phyloP scores from a whole-genome alignment of 2,113 vertebrate genomes.

The Calyptomena viridis region DNA sequence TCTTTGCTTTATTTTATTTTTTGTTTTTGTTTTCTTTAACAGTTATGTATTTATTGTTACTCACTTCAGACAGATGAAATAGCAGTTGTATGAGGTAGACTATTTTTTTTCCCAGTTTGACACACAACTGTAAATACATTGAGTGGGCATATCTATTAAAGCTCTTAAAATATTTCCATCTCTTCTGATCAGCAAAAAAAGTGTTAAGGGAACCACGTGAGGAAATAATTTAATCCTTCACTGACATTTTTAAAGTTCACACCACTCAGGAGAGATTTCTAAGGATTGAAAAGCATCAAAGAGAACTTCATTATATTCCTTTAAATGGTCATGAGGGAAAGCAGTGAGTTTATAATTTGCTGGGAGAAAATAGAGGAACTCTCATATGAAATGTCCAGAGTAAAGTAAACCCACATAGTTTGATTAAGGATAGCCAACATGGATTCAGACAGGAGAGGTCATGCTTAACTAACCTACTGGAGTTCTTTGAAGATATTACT shows the following conservation, averaged over 20 bases:
- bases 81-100: background rate
- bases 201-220: background rate
- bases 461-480: background rate
- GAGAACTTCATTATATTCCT: constrained; percentile 8
- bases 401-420: background rate
- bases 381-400: background rate
- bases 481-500: constrained; percentile 17
- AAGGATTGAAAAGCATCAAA: background rate
- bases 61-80: background rate
- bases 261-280: background rate
- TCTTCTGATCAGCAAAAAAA: background rate
- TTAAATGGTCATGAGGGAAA: constrained; percentile 38
- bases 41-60: background rate
- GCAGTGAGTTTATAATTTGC: background rate
- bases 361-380: background rate
- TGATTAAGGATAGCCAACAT: background rate
- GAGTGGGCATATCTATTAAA: background rate
- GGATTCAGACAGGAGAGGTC: constrained; percentile 7
- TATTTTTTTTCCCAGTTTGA: background rate
- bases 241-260: constrained; percentile 37
- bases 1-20: background rate
- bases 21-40: background rate
- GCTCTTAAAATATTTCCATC: background rate
- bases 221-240: constrained; percentile 11
- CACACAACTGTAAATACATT: background rate